A percentile compares a stretch with the other conserved stretches of the same genome.
Evolutionary conservation across 2,113 vertebrate genomes (phyloP).

Genomic region (Patagioenas fasciata): DNA sequence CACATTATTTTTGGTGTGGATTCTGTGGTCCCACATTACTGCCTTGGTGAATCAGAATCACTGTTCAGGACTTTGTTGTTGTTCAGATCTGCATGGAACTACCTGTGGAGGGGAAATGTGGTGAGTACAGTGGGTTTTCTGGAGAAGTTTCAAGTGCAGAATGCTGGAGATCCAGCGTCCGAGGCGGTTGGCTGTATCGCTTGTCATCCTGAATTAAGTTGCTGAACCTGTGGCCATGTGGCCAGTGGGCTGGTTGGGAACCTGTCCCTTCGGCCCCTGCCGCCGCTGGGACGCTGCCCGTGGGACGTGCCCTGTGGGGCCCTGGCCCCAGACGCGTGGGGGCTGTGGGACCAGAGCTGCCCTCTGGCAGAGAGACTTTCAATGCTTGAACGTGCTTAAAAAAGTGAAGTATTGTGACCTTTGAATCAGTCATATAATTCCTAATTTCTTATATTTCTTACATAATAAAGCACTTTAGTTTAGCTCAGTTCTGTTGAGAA

Average conservation of each 20-base stretch:
- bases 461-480: neutral
- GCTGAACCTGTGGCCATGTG: accelerated
- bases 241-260: neutral
- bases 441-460: neutral
- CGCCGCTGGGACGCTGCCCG: too few species aligned
- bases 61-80: neutral
- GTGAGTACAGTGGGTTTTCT: neutral
- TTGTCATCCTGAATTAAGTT: accelerated
- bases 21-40: neutral
- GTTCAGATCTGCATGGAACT: neutral
- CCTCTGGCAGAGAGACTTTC: neutral
- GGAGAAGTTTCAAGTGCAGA: neutral
- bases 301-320: too few species aligned
- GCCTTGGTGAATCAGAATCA: neutral
- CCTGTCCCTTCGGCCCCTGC: neutral
- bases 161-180: neutral
- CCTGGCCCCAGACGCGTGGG: too few species aligned
- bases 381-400: accelerated
- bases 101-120: neutral
- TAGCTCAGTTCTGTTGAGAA: neutral
- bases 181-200: accelerated
- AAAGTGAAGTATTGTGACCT: neutral
- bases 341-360: neutral
- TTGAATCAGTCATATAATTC: neutral
- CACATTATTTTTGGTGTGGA: neutral